phyloP scores from a whole-genome alignment of 2,797 vertebrate genomes.

The Arrhamphus sclerolepis region DNA sequence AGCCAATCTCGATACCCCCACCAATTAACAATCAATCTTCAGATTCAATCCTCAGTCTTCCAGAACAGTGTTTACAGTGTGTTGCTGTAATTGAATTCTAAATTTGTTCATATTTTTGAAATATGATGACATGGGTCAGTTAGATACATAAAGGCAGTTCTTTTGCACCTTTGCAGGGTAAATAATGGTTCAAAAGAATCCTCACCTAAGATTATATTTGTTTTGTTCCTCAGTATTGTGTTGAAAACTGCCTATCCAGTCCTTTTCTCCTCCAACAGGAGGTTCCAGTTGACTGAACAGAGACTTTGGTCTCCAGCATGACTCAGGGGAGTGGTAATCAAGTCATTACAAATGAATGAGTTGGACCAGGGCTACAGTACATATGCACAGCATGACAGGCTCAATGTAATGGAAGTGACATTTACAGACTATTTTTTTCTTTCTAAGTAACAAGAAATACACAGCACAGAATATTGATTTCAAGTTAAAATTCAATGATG shows the following conservation, averaged over 20 bases:
- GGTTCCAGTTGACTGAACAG: conserved; percentile 68
- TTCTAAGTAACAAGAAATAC: conserved; percentile 62
- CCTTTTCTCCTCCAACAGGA: conserved; percentile 60
- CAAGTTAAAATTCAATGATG: conserved; percentile 52
- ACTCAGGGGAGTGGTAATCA: conserved; percentile 71
- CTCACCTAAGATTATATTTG: neutral
- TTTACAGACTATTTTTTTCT: conserved; percentile 42
- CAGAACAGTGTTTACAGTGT: no score
- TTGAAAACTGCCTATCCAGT: conserved; percentile 38
- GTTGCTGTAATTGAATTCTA: no score
- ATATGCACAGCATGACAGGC: conserved; percentile 61
- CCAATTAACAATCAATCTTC: no score
- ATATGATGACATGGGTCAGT: no score
- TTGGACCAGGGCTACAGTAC: conserved; percentile 54
- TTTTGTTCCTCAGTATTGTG: conserved; percentile 14
- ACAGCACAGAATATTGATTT: conserved; percentile 68
- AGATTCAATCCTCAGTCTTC: no score
- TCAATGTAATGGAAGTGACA: conserved; percentile 58
- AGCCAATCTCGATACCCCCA: no score
- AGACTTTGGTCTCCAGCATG: conserved; percentile 59
- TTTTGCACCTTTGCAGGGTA: no score
- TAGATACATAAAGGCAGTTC: no score
- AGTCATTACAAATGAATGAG: conserved; percentile 78
- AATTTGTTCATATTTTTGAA: no score
- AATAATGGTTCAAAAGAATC: no score